Evolutionary conservation across 2,888 invertebrate species (phyloP).

Genomic region (Acronicta psi): DNA sequence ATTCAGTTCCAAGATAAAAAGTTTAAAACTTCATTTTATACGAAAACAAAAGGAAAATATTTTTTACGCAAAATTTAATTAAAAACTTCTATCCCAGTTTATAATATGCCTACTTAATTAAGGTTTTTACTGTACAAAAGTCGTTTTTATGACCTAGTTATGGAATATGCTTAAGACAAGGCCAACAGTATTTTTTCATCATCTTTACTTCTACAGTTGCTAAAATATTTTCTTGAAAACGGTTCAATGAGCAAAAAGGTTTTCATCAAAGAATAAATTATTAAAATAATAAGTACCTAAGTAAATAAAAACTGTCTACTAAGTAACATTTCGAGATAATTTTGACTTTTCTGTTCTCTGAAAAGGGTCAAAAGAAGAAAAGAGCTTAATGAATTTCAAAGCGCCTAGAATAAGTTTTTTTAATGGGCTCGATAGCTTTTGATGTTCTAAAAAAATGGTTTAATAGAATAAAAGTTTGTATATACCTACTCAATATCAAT

Average conservation of each 20-base stretch:
- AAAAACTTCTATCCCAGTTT: conserved; percentile 63
- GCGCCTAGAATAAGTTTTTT: no score
- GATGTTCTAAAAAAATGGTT: no score
- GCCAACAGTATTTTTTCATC: conserved; percentile 41
- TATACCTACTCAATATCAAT: no score
- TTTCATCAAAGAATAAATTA: conserved; percentile 21
- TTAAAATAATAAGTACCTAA: conserved; percentile 14
- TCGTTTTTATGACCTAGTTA: conserved; percentile 60
- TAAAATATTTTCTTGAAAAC: conserved; percentile 26
- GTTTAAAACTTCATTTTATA: conserved; percentile 38
- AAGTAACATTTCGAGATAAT: not conserved
- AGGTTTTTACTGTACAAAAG: conserved; percentile 59
- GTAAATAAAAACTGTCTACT: conserved; percentile 1
- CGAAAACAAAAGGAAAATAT: conserved; percentile 47
- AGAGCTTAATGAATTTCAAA: not conserved
- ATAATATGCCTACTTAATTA: conserved; percentile 67
- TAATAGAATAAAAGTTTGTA: no score
- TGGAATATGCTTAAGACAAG: conserved; percentile 48
- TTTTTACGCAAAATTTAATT: conserved; percentile 60
- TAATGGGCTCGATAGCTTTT: no score
- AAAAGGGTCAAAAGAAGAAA: conserved; percentile 2
- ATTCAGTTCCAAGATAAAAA: conserved; percentile 35
- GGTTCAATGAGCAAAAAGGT: conserved; percentile 19
- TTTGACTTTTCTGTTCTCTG: not conserved
- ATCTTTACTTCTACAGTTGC: conserved; percentile 28